These are phyloP conservation scores for Sebastes baramenuke DNA, from an alignment of 2,797 vertebrate genomes.

Conservation along the genomic window DNA sequence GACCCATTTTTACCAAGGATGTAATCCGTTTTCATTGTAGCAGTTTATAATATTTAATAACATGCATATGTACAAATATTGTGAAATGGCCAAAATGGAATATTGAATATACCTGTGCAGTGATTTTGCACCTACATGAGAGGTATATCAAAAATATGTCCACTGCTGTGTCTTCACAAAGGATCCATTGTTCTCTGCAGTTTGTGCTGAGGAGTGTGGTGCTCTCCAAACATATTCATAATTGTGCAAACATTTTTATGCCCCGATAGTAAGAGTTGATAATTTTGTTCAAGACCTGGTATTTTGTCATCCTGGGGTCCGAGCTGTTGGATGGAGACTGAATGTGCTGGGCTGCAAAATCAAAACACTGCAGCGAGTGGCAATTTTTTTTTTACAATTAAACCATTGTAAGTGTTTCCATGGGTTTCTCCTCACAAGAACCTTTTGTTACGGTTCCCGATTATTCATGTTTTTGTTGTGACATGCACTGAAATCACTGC, in stretches of 20 bases:
- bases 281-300: not conserved
- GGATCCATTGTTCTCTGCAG: not conserved
- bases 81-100: conserved; percentile 4
- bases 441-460: not conserved
- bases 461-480: not conserved
- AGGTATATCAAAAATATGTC: conserved; percentile 8
- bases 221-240: not conserved
- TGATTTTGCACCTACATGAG: not conserved
- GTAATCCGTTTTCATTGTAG: not conserved
- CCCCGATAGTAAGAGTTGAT: not conserved
- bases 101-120: not conserved
- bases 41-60: not conserved
- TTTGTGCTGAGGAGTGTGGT: not conserved
- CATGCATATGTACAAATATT: conserved; percentile 12
- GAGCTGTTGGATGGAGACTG: too few relatives aligned
- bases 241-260: not conserved
- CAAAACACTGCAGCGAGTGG: too few relatives aligned
- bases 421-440: not conserved
- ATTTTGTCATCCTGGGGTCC: too few relatives aligned
- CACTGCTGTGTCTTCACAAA: conserved; percentile 24
- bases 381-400: not conserved
- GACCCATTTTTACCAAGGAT: not conserved
- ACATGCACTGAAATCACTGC: not conserved
- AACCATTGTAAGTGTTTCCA: not conserved
- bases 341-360: too few relatives aligned